Conservation (phyloP, 1,140 invertebrate species). For the Platyscapa corneri region DNA sequence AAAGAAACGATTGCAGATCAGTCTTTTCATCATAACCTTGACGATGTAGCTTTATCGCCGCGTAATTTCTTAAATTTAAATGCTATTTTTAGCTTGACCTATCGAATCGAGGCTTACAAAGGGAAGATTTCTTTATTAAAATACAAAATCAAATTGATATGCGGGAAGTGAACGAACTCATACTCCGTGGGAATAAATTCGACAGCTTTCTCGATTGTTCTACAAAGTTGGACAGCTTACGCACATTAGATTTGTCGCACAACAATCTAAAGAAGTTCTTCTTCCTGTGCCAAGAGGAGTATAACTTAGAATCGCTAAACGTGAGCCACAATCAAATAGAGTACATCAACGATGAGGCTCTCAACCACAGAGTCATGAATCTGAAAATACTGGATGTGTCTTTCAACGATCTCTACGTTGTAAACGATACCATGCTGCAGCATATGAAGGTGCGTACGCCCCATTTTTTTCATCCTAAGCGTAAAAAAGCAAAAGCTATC, state of each 20-base stretch:
- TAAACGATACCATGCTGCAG: conserved; percentile 71
- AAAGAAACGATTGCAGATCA: background rate
- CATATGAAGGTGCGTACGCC: conserved; percentile 65
- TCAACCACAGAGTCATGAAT: conserved; percentile 66
- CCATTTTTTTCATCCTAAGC: background rate
- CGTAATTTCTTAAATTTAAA: background rate
- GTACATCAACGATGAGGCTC: conserved; percentile 68
- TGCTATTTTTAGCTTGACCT: conserved; percentile 63
- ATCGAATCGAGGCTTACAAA: conserved; percentile 62
- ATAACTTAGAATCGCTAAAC: conserved; percentile 66
- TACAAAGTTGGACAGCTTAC: conserved; percentile 62
- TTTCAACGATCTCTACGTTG: conserved; percentile 63
- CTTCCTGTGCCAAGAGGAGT: conserved; percentile 66
- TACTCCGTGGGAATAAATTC: conserved; percentile 67
- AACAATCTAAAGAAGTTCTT: conserved; percentile 70
- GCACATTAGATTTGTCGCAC: conserved; percentile 66
- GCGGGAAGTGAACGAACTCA: conserved; percentile 64
- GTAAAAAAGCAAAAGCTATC: background rate
- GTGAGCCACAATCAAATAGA: conserved; percentile 69
- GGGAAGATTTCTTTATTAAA: conserved; percentile 68
- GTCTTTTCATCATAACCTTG: background rate
- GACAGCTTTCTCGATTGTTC: conserved; percentile 72
- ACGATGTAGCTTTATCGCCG: background rate
- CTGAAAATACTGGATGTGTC: conserved; percentile 69
- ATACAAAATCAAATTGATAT: conserved; percentile 61